These are phyloP conservation scores for Trichonephila inaurata DNA, from an alignment of 1,140 invertebrate species.

Conservation along the genomic window DNA sequence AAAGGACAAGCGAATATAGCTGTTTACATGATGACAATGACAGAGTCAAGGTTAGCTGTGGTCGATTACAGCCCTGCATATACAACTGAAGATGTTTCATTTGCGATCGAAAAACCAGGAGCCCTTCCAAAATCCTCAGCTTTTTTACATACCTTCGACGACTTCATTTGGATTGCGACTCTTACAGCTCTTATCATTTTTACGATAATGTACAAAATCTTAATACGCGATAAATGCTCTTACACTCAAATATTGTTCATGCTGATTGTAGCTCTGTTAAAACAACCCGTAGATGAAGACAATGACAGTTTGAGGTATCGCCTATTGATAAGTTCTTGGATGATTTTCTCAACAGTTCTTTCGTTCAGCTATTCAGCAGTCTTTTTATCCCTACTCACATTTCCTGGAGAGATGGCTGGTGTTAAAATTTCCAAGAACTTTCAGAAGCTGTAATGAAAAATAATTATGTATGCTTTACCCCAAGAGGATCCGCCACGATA, in stretches of 20 bases:
- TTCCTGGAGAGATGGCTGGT: not conserved
- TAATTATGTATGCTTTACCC: not conserved
- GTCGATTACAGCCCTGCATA: constrained; percentile 28
- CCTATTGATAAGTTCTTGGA: not conserved
- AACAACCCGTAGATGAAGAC: not conserved
- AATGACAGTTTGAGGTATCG: too few species aligned
- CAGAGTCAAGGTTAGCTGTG: not conserved
- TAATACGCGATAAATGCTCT: not conserved
- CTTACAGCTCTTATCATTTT: not conserved
- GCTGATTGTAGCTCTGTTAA: not conserved
- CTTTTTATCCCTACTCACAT: not conserved
- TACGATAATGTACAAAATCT: not conserved
- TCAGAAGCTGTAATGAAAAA: not conserved
- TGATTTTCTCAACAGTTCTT: not conserved
- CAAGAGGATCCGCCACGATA: not conserved
- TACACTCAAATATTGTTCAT: not conserved
- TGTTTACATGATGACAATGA: not conserved
- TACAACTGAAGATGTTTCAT: not conserved
- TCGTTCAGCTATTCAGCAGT: not conserved
- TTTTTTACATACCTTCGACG: not conserved
- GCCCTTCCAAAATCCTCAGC: not conserved
- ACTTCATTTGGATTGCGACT: not conserved
- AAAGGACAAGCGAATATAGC: constrained; percentile 42
- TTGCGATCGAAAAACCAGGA: not conserved
- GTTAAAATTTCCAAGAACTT: not conserved